phyloP scores from a whole-genome alignment of 2,888 invertebrate species.

The Dicycla oo region DNA sequence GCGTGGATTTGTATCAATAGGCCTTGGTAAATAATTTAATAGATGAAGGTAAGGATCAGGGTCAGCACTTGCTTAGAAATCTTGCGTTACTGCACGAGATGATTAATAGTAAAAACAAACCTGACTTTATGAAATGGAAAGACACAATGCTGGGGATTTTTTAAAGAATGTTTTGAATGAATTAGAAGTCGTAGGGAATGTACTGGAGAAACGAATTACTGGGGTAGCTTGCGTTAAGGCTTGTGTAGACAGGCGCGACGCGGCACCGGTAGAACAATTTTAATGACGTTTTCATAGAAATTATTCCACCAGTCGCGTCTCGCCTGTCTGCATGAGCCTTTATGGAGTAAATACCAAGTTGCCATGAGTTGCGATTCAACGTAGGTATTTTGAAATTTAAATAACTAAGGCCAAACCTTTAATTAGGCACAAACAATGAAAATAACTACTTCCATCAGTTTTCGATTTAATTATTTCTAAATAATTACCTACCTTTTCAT shows the following conservation, averaged over 20 bases:
- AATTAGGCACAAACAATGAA: slow-evolving; percentile 9
- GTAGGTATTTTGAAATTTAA: slow-evolving; percentile 2
- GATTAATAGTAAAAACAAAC: neutral
- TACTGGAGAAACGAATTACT: neutral
- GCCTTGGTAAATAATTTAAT: slow-evolving; percentile 30
- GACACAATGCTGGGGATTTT: neutral
- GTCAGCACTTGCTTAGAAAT: slow-evolving; percentile 1
- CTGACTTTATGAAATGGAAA: neutral
- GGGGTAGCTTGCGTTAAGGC: neutral
- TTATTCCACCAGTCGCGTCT: no score
- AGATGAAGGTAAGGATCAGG: slow-evolving; percentile 25
- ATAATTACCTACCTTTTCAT: neutral
- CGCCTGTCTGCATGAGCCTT: no score
- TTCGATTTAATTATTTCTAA: slow-evolving; percentile 7
- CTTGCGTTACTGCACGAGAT: neutral
- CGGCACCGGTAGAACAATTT: no score
- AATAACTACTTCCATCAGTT: neutral
- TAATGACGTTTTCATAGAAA: no score
- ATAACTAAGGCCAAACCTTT: slow-evolving; percentile 9
- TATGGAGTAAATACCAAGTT: neutral
- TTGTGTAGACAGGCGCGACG: no score
- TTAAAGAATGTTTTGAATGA: slow-evolving; percentile 2
- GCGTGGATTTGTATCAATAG: slow-evolving; percentile 27
- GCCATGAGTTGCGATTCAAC: slow-evolving; percentile 2
- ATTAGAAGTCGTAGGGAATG: neutral